Base-by-base conservation (phyloP, 2,888 invertebrate species). In the Anodontia alba region DNA sequence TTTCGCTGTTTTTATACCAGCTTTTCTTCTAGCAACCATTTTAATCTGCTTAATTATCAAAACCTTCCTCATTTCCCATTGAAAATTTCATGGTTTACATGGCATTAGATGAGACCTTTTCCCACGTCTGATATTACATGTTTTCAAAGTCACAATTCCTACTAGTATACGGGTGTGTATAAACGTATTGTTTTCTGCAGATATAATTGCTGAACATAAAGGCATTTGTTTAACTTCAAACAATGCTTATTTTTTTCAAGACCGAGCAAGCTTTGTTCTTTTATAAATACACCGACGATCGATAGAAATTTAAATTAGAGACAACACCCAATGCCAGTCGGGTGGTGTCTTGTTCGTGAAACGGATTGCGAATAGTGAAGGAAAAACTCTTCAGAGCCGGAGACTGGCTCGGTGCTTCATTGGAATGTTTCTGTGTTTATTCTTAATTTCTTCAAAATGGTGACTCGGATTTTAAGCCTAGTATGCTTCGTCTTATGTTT, bases 201-300 rank as follows among this genome's bases (percentile, higher is more conserved):
- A 8, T 7, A 54, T 33, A 33, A 12, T 62, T 29, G 10, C 29
- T 8, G 62, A 7, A 62, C 62, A 31, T 62, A 62, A 62, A 31
- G 62, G 62, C 33, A 62, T 29, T 62, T 62, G 17, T 33, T 62
- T 62, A 62, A 62, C 33, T 38, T 62, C 33, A 62, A 62, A 62
- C 62, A 62, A 62, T 12, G 20, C n/a, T n/a, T 31, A 38, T 38
- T 38, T 23, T 62, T 62, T 62, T 12, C 62, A 62, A 33, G 62
- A 62, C 10, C 17, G 33, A 62, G 33, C 62, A 62, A 62, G 62
- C 12, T 62, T 20, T 62, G 10, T 62, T 62, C 29, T 62, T 62
- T 33, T 10, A 20, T 33, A 62, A 62, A 62, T 33, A 62, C 33
- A 62, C 62, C 1, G 12, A 20, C 12, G 23, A 62, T 62, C 62